Conservation (phyloP, 2,113 vertebrate genomes). For the Laticauda laticaudata region DNA sequence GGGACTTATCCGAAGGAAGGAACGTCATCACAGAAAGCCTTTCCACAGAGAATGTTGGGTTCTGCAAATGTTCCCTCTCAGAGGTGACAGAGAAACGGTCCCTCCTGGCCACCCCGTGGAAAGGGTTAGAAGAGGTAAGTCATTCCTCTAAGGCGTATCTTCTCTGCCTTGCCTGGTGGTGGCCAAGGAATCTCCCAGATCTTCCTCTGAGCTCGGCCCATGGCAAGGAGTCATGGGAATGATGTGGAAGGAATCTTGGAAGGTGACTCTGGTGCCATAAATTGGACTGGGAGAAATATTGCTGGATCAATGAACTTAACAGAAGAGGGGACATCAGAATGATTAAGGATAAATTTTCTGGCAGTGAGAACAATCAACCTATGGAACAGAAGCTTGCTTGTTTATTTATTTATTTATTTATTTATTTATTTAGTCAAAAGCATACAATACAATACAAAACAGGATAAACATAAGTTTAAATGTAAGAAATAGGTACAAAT, state of each 20-base stretch:
- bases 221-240: background rate
- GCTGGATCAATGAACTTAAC: background rate
- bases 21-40: conserved; percentile 71
- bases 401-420: no score
- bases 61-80: conserved; percentile 84
- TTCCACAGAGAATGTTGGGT: conserved; percentile 80
- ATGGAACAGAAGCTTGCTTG: no score
- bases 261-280: background rate
- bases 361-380: no score
- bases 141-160: background rate
- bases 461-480: no score
- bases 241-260: background rate
- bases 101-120: conserved; percentile 82
- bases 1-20: conserved; percentile 87
- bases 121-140: conserved; percentile 82
- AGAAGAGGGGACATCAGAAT: background rate
- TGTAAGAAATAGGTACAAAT: no score
- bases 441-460: no score
- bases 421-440: no score
- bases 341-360: no score
- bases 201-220: background rate
- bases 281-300: background rate
- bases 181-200: background rate
- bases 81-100: conserved; percentile 52
- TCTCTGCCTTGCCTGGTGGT: background rate